Evolutionary conservation across 2,888 invertebrate species (phyloP), one percentile per base, ranked within the genome.

Genomic region (Dolichomitus sp.): DNA sequence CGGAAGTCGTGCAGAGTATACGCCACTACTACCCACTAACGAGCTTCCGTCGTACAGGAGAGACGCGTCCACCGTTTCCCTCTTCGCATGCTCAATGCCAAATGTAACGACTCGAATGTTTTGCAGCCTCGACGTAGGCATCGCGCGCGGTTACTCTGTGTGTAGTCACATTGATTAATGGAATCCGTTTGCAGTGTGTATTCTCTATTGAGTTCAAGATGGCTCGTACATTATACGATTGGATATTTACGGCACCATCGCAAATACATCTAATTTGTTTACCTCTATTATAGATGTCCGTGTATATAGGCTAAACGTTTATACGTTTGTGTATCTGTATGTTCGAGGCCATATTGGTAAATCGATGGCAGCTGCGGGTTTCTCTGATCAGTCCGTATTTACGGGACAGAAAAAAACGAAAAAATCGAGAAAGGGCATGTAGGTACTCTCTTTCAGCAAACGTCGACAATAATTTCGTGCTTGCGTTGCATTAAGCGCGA

Each of bases 1-100:
- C 89, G 89, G 89, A 90, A 89, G 88, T 87, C 86, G 85, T 82
- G 45, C 19, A 19, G 73, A 52, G 72, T 63, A 63, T 54, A 68
- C 52, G 59, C 66, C 50, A 65, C 17, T 79, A 50, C 65, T 72
- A 73, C 52, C 75, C 75, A 54, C 80, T 85, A 86, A 86, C 86
- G 84, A 86, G 86, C 86, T 84, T 84, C 84, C 84, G 84, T 84
- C 84, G 84, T 75, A 27, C 33, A 45, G 50, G 63, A 45, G 61
- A 73, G 30, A 57, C 78, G 69, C 54, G 78, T 65, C 65, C 63
- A 57, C 42, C 42, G 70, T 48, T 70, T 61, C 70, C 52, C 70
- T 61, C 52, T 54, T 72, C 42, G 45, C 57, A 45, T 45, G 52
- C 52, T 63, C 80, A 63, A 80, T 75, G 79, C 72, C 57, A 76